phyloP scores from a whole-genome alignment of 2,888 invertebrate genomes.

The Drosophila paramelanica region DNA sequence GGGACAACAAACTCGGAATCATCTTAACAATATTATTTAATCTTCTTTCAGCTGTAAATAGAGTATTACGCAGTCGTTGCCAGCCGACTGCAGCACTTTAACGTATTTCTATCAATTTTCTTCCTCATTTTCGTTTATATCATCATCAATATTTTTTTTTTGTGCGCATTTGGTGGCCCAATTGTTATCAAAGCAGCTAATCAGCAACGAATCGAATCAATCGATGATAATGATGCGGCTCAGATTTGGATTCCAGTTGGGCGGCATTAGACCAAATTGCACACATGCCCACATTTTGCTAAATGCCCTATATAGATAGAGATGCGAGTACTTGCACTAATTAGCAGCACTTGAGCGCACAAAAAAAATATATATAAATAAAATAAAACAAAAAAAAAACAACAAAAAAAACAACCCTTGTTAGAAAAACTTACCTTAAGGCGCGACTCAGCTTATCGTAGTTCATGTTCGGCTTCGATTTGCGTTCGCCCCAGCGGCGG shows the following conservation, averaged over 20 bases:
- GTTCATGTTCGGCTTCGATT: conserved; percentile 99
- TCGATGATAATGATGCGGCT: conserved; percentile 52
- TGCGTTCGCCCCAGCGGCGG: conserved; percentile 98
- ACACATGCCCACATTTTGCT: conserved; percentile 74
- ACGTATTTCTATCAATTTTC: conserved; percentile 12
- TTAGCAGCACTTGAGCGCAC: conserved; percentile 63
- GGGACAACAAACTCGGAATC: no score
- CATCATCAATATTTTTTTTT: conserved; percentile 23
- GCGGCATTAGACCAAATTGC: conserved; percentile 59
- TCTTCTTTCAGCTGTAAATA: neutral
- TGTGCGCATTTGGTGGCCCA: conserved; percentile 44
- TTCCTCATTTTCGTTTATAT: conserved; percentile 8
- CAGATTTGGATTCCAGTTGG: conserved; percentile 3
- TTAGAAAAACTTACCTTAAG: conserved; percentile 89
- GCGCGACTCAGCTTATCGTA: conserved; percentile 99
- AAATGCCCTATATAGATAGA: conserved; percentile 19
- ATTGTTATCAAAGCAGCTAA: conserved; percentile 73
- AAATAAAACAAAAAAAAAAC: neutral
- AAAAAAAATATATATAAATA: conserved; percentile 2
- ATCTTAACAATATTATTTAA: no score
- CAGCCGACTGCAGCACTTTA: neutral
- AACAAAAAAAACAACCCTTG: conserved; percentile 51
- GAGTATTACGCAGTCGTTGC: neutral
- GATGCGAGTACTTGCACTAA: conserved; percentile 49
- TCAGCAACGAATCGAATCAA: conserved; percentile 62